These are phyloP conservation scores for Theristicus caerulescens DNA, from an alignment of 2,113 vertebrate species.

Conservation along the genomic window DNA sequence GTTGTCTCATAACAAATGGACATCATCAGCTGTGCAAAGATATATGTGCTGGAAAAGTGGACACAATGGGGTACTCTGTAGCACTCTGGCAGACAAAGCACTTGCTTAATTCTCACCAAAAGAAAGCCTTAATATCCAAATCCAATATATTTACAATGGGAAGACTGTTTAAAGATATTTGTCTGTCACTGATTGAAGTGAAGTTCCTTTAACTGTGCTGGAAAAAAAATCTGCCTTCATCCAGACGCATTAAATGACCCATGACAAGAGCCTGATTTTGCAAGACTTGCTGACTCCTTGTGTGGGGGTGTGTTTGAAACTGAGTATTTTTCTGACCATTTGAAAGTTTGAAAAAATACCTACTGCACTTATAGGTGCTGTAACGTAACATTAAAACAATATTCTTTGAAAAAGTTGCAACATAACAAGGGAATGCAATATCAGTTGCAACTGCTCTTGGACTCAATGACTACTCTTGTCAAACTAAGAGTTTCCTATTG, in stretches of 20 bases:
- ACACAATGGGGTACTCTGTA: constrained; percentile 78
- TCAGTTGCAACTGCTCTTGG: neutral
- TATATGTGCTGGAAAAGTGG: constrained; percentile 34
- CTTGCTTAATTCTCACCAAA: constrained; percentile 57
- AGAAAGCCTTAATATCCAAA: constrained; percentile 47
- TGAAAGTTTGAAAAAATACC: neutral
- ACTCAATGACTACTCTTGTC: neutral
- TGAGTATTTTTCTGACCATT: neutral
- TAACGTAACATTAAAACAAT: neutral
- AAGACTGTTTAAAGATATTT: constrained; percentile 66
- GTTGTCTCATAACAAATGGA: constrained; percentile 78
- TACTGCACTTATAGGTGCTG: neutral
- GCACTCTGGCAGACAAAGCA: constrained; percentile 62
- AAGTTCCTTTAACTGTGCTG: constrained; percentile 29
- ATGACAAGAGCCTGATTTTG: neutral
- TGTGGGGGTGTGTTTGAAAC: neutral
- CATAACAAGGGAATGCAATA: neutral
- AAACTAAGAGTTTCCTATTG: neutral
- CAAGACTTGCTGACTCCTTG: neutral
- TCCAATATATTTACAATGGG: constrained; percentile 57
- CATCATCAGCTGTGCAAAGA: constrained; percentile 80
- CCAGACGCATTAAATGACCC: constrained; percentile 28
- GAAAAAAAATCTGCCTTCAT: neutral
- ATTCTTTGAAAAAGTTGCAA: neutral
- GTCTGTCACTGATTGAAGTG: constrained; percentile 24